phyloP scores from a whole-genome alignment of 2,113 vertebrate species.

The Semnopithecus entellus region DNA sequence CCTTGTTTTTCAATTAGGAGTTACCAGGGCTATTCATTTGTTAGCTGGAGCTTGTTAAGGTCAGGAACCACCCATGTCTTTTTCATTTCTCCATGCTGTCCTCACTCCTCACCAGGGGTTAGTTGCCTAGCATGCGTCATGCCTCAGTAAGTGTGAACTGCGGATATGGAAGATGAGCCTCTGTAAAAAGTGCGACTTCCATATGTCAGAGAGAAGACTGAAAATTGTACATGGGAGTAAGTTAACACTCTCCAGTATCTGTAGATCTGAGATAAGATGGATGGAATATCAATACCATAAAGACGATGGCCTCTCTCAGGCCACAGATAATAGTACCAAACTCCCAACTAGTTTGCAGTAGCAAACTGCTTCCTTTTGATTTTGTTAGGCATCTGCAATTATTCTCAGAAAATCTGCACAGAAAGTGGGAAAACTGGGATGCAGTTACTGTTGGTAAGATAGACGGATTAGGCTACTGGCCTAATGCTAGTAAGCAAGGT shows the following conservation, averaged over 20 bases:
- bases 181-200: not conserved
- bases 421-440: not conserved
- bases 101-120: not conserved
- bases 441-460: not conserved
- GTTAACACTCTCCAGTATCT: not conserved
- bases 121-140: not conserved
- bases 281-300: not conserved
- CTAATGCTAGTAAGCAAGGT: not conserved
- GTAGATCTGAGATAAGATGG: slow-evolving; percentile 17
- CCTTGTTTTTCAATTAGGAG: not conserved
- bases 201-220: slow-evolving; percentile 15
- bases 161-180: not conserved
- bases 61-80: not conserved
- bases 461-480: not conserved
- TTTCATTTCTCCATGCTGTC: not conserved
- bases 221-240: not conserved
- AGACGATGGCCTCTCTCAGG: not conserved
- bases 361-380: not conserved
- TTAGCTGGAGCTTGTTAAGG: not conserved
- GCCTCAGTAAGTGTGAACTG: not conserved
- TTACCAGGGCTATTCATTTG: not conserved
- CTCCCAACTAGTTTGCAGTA: not conserved
- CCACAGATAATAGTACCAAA: not conserved
- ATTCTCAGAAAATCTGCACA: not conserved
- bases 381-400: not conserved